A percentile compares a stretch with the other conserved stretches of the same genome.
These are phyloP conservation scores for Stenoptilia bipunctidactyla DNA, from an alignment of 2,888 invertebrate genomes.

Conservation along the genomic window DNA sequence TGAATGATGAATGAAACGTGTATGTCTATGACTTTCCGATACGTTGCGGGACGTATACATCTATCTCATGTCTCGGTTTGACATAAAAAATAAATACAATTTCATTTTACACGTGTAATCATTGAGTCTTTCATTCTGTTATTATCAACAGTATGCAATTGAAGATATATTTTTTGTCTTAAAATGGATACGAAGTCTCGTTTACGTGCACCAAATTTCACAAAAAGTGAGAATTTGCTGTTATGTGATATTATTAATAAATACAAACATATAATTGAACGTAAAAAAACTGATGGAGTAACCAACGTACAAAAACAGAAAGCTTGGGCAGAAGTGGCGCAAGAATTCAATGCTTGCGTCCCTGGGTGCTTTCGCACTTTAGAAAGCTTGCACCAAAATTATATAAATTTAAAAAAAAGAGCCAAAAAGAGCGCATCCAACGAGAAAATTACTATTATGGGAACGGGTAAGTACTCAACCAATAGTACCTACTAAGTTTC, in stretches of 20 bases:
- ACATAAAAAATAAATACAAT: no score
- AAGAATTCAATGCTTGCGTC: not conserved
- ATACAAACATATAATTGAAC: not conserved
- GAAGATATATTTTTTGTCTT: no score
- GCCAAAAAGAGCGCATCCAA: not conserved
- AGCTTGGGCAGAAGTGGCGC: not conserved
- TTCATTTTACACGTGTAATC: no score
- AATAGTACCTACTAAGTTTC: not conserved
- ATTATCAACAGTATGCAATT: no score
- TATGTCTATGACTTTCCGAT: no score
- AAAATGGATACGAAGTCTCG: no score
- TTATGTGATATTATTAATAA: conserved; percentile 3
- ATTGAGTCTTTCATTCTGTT: no score
- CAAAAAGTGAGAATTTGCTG: not conserved
- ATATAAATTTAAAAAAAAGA: not conserved
- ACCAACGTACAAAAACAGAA: not conserved
- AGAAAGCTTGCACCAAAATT: not conserved
- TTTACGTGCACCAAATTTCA: no score
- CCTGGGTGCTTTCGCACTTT: not conserved
- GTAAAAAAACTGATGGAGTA: not conserved
- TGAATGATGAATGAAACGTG: no score
- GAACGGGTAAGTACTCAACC: no score
- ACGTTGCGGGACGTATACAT: no score
- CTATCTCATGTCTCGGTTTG: no score
- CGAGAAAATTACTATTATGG: not conserved